Percentiles rank a stretch among this genome's conserved stretches.
These are phyloP conservation scores for Patella caerulea DNA, from an alignment of 2,888 invertebrate species.

Conservation along the genomic window DNA sequence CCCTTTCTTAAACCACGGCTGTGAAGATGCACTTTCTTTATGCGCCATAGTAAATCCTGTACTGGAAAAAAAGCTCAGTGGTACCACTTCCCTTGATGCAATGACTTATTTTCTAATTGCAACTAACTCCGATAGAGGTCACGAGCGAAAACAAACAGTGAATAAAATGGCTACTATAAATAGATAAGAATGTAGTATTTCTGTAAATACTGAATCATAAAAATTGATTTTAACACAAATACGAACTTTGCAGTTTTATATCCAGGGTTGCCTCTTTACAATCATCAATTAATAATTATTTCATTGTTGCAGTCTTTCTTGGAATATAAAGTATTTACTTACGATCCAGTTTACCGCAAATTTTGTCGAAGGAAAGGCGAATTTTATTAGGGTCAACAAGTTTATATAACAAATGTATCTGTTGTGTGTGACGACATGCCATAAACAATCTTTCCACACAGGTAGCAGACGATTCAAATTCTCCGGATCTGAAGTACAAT, in stretches of 20 bases:
- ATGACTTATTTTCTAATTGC: not conserved
- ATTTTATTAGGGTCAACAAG: not conserved
- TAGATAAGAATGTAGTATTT: too few relatives aligned
- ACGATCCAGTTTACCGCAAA: slow-evolving; percentile 1
- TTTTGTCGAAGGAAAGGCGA: slow-evolving; percentile 1
- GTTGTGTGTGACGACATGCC: not conserved
- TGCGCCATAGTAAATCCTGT: too few relatives aligned
- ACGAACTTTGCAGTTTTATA: too few relatives aligned
- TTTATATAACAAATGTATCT: not conserved
- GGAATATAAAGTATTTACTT: not conserved
- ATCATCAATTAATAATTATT: too few relatives aligned
- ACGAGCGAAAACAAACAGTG: not conserved
- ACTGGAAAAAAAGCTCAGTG: too few relatives aligned
- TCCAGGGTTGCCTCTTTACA: too few relatives aligned
- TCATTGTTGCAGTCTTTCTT: too few relatives aligned
- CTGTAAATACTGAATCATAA: too few relatives aligned
- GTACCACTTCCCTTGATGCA: not conserved
- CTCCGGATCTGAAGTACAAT: not conserved
- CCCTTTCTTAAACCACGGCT: too few relatives aligned
- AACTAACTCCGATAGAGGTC: not conserved
- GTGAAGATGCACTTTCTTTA: too few relatives aligned
- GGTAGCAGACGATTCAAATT: not conserved
- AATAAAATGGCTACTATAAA: not conserved
- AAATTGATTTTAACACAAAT: too few relatives aligned
- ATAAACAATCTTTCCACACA: not conserved